These are phyloP conservation scores for Mizuhopecten yessoensis DNA, from an alignment of 1,140 invertebrate genomes.

Conservation along the genomic window DNA sequence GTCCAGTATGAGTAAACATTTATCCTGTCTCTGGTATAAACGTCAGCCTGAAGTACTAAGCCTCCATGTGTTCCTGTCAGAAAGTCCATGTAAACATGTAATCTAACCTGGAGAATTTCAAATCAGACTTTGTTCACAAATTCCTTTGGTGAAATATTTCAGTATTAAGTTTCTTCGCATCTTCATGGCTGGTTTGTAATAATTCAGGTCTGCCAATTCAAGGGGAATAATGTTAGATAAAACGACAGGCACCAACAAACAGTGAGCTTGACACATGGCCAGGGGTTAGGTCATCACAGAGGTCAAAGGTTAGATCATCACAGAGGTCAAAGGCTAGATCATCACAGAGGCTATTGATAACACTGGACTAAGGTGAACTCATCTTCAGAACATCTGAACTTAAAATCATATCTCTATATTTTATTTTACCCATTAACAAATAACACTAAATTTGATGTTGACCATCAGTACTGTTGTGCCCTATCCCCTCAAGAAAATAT, in stretches of 20 bases:
- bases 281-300: background rate
- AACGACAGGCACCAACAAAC: background rate
- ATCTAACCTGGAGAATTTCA: background rate
- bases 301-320: background rate
- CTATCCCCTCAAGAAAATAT: no score
- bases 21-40: no score
- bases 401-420: no score
- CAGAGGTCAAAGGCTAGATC: background rate
- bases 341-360: no score
- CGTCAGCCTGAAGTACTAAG: no score
- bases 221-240: slow-evolving; percentile 7
- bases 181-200: slow-evolving; percentile 28
- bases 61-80: background rate
- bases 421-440: no score
- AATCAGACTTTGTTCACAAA: background rate
- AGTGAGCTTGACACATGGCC: slow-evolving; percentile 25
- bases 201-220: slow-evolving; percentile 9
- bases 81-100: background rate
- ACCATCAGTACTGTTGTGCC: no score
- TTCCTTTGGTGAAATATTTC: background rate
- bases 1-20: no score
- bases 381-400: no score
- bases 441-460: no score
- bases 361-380: no score
- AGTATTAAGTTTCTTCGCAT: slow-evolving; percentile 2